Conservation (phyloP, 1,140 invertebrate species). For the Drosophila willistoni region DNA sequence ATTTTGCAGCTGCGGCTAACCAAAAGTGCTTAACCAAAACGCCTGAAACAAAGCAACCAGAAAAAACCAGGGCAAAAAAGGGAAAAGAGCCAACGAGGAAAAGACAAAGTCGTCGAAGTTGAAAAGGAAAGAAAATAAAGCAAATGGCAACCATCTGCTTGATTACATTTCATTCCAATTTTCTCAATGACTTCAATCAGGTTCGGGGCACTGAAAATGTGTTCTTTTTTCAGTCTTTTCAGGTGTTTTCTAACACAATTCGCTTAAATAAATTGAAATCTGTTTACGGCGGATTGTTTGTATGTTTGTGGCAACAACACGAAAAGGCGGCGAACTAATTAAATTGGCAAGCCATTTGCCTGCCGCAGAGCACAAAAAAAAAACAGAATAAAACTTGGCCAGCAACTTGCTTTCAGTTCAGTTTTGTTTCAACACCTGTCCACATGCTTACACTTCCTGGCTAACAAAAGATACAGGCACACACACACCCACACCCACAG, state of each 20-base stretch:
- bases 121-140: conserved; percentile 8
- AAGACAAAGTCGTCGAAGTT: background rate
- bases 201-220: conserved; percentile 6
- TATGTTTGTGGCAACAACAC: conserved; percentile 27
- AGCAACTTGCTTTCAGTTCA: conserved; percentile 30
- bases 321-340: conserved; percentile 53
- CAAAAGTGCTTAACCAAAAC: conserved; percentile 26
- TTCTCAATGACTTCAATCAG: conserved; percentile 21
- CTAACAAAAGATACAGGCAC: background rate
- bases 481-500: background rate
- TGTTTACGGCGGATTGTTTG: conserved; percentile 46
- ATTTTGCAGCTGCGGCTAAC: conserved; percentile 58
- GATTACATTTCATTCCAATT: conserved; percentile 66
- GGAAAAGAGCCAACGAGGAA: background rate
- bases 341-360: conserved; percentile 57
- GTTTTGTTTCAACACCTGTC: conserved; percentile 57
- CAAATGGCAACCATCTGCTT: conserved; percentile 60
- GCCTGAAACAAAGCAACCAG: conserved; percentile 18
- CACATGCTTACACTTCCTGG: conserved; percentile 57
- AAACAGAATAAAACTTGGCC: conserved; percentile 31
- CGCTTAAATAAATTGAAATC: conserved; percentile 72
- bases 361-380: conserved; percentile 17
- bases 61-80: conserved; percentile 5
- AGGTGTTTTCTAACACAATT: conserved; percentile 30
- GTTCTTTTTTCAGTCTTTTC: conserved; percentile 12